Conservation (phyloP, 2,113 vertebrate genomes). For the Alces alces region DNA sequence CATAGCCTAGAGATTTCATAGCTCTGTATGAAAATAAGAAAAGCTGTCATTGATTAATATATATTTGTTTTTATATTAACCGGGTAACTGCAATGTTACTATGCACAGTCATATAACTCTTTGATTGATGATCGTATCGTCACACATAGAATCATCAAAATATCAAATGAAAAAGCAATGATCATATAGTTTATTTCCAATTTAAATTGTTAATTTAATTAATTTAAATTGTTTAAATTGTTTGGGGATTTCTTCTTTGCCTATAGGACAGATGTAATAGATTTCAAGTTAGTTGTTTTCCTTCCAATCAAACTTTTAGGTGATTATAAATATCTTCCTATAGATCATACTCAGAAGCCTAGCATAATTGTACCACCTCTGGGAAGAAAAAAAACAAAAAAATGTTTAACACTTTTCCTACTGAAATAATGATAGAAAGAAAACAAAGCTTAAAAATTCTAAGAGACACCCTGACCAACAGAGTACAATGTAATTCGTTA, state of each 20-base stretch:
- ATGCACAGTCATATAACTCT: background rate
- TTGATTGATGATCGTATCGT: background rate
- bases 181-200: slow-evolving; percentile 36
- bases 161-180: background rate
- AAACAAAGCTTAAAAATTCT: background rate
- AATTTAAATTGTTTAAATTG: slow-evolving; percentile 21
- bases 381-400: background rate
- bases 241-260: slow-evolving; percentile 18
- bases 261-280: background rate
- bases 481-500: background rate
- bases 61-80: slow-evolving; percentile 49
- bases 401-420: background rate
- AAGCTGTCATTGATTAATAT: slow-evolving; percentile 36
- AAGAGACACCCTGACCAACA: background rate
- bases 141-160: background rate
- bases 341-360: background rate
- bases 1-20: slow-evolving; percentile 15
- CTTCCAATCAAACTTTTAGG: background rate
- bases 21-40: slow-evolving; percentile 17
- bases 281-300: background rate
- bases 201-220: background rate
- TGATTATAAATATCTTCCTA: background rate
- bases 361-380: background rate
- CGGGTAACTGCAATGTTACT: slow-evolving; percentile 14
- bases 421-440: background rate